Conservation (phyloP, 23 tunicate genomes). For the Corella eumyota region DNA sequence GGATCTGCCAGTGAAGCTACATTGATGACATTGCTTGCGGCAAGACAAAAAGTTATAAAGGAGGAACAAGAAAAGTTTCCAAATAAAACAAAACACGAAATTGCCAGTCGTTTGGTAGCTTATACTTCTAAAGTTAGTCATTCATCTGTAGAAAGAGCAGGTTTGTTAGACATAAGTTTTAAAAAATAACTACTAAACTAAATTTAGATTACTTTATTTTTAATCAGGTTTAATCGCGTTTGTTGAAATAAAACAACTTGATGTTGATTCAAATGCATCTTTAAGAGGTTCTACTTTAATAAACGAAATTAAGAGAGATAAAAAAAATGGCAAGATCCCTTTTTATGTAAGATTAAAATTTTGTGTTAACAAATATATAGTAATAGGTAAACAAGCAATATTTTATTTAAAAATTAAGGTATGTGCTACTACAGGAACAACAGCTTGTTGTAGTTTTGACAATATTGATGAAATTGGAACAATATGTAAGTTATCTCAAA, state of each 20-base stretch:
- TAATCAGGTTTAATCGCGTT: too few relatives aligned
- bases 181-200: too few relatives aligned
- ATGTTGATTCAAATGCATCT: too few relatives aligned
- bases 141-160: conserved; percentile 85
- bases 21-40: conserved; percentile 22
- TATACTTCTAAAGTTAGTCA: conserved; percentile 56
- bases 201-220: too few relatives aligned
- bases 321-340: conserved; percentile 48
- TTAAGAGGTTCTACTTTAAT: too few relatives aligned
- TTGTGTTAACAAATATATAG: too few relatives aligned
- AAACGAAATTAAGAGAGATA: conserved; percentile 57
- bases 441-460: conserved; percentile 31
- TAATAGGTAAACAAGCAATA: too few relatives aligned
- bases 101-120: conserved; percentile 17
- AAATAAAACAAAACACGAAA: conserved; percentile 9
- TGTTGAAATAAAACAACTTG: too few relatives aligned
- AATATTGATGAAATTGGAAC: conserved; percentile 38
- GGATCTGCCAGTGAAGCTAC: conserved; percentile 52
- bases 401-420: too few relatives aligned
- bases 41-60: conserved; percentile 27
- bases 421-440: conserved; percentile 53
- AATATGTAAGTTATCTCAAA: conserved; percentile 55
- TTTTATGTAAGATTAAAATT: conserved; percentile 26
- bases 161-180: too few relatives aligned
- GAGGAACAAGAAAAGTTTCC: conserved; percentile 6